Percentiles rank a stretch among this genome's conserved stretches.
These are phyloP conservation scores for Stichopus horrens DNA, from an alignment of 53 echinoderm and acorn worm genomes.

Conservation along the genomic window DNA sequence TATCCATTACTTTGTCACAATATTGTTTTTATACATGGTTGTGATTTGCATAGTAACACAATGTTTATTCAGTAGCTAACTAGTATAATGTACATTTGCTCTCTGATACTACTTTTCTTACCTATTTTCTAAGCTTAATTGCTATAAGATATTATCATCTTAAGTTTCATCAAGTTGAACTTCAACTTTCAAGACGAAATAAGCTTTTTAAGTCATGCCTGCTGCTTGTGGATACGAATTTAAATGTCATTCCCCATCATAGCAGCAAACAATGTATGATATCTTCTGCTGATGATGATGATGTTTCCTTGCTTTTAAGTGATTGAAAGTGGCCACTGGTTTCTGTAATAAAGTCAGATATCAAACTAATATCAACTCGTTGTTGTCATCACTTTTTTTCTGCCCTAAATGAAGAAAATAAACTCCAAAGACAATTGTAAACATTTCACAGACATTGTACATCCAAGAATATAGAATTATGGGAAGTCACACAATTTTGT, in stretches of 20 bases:
- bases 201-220: background rate
- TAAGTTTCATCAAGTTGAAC: background rate
- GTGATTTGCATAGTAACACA: background rate
- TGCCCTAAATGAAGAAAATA: no score
- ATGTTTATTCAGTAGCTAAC: background rate
- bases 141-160: background rate
- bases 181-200: background rate
- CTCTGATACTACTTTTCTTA: background rate
- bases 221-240: background rate
- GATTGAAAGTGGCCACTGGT: constrained; percentile 24
- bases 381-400: no score
- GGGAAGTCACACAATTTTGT: no score
- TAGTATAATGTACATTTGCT: background rate
- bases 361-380: background rate
- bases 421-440: no score
- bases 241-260: background rate
- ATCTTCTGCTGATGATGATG: background rate
- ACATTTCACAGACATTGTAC: no score
- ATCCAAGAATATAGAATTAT: no score
- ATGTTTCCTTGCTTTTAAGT: constrained; percentile 17
- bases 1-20: background rate
- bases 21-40: background rate
- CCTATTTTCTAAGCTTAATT: background rate
- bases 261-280: background rate
- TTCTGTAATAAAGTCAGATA: constrained; percentile 25